Percentiles rank a stretch among this genome's conserved stretches.
These are phyloP conservation scores for Lampris megalopsis DNA, from an alignment of 2,113 vertebrate species.

Conservation along the genomic window DNA sequence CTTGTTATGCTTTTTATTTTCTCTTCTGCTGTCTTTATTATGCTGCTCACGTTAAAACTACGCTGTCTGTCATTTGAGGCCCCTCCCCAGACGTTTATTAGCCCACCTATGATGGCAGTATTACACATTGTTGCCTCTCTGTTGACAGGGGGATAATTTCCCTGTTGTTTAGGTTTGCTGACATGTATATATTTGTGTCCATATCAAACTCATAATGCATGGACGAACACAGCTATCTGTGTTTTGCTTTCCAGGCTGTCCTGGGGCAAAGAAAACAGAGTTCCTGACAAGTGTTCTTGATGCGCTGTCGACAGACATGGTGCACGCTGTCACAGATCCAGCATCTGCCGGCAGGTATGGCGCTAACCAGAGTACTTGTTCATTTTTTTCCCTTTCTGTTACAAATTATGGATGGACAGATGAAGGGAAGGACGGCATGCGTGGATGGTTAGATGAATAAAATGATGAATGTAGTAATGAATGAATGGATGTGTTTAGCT, in stretches of 20 bases:
- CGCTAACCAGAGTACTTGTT: constrained; percentile 18
- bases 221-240: constrained; percentile 36
- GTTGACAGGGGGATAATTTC: constrained; percentile 18
- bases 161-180: constrained; percentile 26
- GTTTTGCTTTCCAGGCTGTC: constrained; percentile 87
- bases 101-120: constrained; percentile 64
- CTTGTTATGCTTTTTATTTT: constrained; percentile 53
- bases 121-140: constrained; percentile 28
- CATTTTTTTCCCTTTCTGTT: background rate
- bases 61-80: constrained; percentile 57
- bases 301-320: constrained; percentile 96
- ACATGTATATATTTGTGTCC: constrained; percentile 13
- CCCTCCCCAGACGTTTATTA: constrained; percentile 66
- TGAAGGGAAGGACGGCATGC: background rate
- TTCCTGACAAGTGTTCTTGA: constrained; percentile 97
- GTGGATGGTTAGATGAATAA: background rate
- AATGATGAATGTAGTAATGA: background rate
- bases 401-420: background rate
- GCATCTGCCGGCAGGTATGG: constrained; percentile 89
- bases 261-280: constrained; percentile 94
- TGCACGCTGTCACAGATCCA: constrained; percentile 93
- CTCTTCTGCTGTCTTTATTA: constrained; percentile 51
- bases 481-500: background rate
- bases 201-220: constrained; percentile 29
- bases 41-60: constrained; percentile 53